Evolutionary conservation across 2,113 vertebrate genomes (phyloP), one percentile per base, ranked within the genome.

Genomic region (Nestor notabilis): DNA sequence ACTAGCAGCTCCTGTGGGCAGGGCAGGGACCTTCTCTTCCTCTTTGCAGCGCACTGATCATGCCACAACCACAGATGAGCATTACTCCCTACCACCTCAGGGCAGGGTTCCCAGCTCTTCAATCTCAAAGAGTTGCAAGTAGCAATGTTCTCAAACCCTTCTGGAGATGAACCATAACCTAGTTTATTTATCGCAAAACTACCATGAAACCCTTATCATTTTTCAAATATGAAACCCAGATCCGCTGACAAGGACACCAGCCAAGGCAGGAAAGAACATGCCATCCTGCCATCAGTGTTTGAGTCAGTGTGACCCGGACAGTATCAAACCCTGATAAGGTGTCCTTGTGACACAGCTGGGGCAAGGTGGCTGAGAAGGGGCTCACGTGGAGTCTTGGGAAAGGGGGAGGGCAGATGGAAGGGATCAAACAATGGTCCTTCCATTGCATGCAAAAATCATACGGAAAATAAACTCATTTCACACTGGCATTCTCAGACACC

Each of bases 231-330:
- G 76, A 96, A 90, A 80, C 29, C 33, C 66, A 79, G 75, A 95
- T 82, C 33, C 80, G 87, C 76, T 92, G 76, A 87, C 84, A 97
- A 96, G 90, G 94, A 65, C 90, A 95, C 13, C 72, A 93, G 66
- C 35, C 81, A 74, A 72, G 85, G 80, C 90, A 83, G 79, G 53
- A 31, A 91, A 89, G 89, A 97, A 94, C 78, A 2, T 35, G 71
- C 66, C 85, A 90, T 87, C 74, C 91, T 91, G 87, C 55, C 46
- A 72, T 49, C 2, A 4, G 56, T 16, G 33, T 58, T 58, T 7
- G 33, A 72, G 93, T 96, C 89, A 97, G 11, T 29, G 60, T 74
- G 80, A 91, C 94, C 78, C 56, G 70, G 82, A 96, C 63, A 49
- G 60, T 78, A 79, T 44, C 2, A 0, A 90, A 76, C 6, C 9